A percentile compares a stretch with the other conserved stretches of the same genome.
These are phyloP conservation scores for Lophius americanus DNA, from an alignment of 2,797 vertebrate species.

Conservation along the genomic window DNA sequence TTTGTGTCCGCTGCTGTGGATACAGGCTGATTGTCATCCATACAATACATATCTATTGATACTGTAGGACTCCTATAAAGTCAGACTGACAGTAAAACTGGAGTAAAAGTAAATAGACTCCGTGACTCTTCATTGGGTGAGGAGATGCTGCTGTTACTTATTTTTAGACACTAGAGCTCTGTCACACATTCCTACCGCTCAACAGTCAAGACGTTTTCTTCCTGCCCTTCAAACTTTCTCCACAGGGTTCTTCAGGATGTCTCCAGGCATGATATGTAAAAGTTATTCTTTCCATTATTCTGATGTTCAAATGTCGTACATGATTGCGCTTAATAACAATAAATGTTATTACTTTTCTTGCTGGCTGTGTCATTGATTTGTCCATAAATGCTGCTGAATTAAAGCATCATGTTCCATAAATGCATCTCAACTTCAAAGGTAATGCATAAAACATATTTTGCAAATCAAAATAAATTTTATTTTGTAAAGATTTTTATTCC, in stretches of 20 bases:
- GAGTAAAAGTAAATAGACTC: fast-evolving
- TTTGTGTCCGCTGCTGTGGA: too few species aligned
- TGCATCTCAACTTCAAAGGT: too few species aligned
- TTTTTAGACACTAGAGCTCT: slow-evolving; percentile 25
- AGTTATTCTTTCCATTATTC: slow-evolving; percentile 6
- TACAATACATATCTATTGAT: not conserved
- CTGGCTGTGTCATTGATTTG: not conserved
- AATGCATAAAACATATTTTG: too few species aligned
- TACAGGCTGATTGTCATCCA: too few species aligned
- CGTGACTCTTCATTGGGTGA: slow-evolving; percentile 9
- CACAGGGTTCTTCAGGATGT: not conserved
- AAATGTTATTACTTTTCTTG: slow-evolving; percentile 22
- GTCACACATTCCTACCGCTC: slow-evolving; percentile 34
- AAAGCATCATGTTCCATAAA: too few species aligned
- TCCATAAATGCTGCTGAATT: not conserved
- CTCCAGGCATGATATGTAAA: slow-evolving; percentile 8
- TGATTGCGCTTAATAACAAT: slow-evolving; percentile 23
- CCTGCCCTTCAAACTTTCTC: not conserved
- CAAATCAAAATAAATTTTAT: too few species aligned
- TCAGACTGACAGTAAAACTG: not conserved
- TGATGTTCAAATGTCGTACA: slow-evolving; percentile 11
- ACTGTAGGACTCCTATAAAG: not conserved
- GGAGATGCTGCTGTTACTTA: slow-evolving; percentile 36
- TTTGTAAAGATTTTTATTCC: too few species aligned
- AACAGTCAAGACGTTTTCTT: slow-evolving; percentile 24